Evolutionary conservation across 1,140 invertebrate genomes (phyloP), one percentile per base, ranked within the genome.

Genomic region (Drosophila micromelanica): DNA sequence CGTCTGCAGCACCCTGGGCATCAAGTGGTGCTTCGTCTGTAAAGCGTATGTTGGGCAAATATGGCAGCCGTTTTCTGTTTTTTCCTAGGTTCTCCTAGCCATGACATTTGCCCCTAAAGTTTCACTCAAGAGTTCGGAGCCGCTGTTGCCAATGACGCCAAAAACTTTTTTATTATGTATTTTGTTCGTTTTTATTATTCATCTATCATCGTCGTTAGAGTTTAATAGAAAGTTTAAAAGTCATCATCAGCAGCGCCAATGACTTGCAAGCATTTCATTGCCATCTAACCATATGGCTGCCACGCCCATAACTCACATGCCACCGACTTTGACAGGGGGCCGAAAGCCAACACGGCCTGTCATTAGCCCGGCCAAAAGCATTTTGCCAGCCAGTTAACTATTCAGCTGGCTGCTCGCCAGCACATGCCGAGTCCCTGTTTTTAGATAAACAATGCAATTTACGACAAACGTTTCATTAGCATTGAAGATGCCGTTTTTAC

Each of bases 181-280:
- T 87, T 89, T 78, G 59, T 69, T 64, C 32, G 32, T 76, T 87
- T 80, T 87, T 89, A 89, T 84, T 89, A 89, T 89, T 89, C 84
- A 89, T 89, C 84, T 89, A 89, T 89, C 84, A 89, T 89, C 84
- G 84, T 64, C 84, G 69, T 84, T 89, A 89, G 89, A 89, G 84
- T 89, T 89, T 89, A 89, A 89, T 89, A 89, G 84, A 89, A 89
- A 89, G 84, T 89, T 89, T 89, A 89, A 89, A 89, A 89, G 84
- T 89, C 84, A 89, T 89, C 81, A 85, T 59, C 73, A n/a, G 64
- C 75, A 76, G 59, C 42, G 63, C 59, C 76, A 82, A 87, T 87
- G 81, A 87, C 81, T 86, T 87, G 82, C 76, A 40, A 48, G 67
- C 32, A 35, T 35, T 9, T 35, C 30, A 8, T 9, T 35, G 32